Base-by-base conservation (phyloP, 30 jellyfish, hydroid and myxozoan species). In the Hydra vulgaris region DNA sequence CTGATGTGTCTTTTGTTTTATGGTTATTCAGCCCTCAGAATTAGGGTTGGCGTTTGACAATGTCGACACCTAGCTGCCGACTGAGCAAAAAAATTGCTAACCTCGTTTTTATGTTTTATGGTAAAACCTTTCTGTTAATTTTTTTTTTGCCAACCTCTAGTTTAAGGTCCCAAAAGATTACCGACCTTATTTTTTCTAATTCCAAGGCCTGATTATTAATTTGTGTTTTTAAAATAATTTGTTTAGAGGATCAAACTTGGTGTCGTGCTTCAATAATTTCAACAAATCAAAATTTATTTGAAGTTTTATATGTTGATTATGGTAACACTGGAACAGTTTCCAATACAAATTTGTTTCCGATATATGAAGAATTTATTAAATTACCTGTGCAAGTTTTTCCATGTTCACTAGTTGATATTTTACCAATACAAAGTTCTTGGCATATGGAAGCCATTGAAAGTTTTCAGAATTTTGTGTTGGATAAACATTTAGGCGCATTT, bases 381-480 rank as follows among this genome's bases (percentile, higher is more conserved):
- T 74, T 89, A 78, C 97, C 97, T 16, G 83, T 86, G 15, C 97
- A 89, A 72, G 93, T 87, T 23, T 78, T 89, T 81, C 91, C 78
- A 8, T 85, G 95, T 68, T 70, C 89, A 18, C 85, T 89, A n/a
- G 83, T 74, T 75, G 94, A 79, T 68, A 84, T 88, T 71, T 23
- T 17, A 25, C 89, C 95, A 17, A 78, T n/a, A 53, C 76, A 70
- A 18, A 53, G 69, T 4, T 76, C 21, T 0, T 85, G 97, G 95
- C 52, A 70, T 4, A 19, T 53, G 0, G 82, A 68, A 53, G 83
- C 84, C 7, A 54, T 84, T 5, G 76, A 66, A 8, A 72, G 17
- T 17, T 89, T 89, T 80, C 76, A 92, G 71, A 70, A 81, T 22
- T 72, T 89, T 78, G 86, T 82, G 18, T 69, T 85, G 0, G 97